Conservation (phyloP, 2,113 vertebrate species). For the Bambusicola thoracicus region DNA sequence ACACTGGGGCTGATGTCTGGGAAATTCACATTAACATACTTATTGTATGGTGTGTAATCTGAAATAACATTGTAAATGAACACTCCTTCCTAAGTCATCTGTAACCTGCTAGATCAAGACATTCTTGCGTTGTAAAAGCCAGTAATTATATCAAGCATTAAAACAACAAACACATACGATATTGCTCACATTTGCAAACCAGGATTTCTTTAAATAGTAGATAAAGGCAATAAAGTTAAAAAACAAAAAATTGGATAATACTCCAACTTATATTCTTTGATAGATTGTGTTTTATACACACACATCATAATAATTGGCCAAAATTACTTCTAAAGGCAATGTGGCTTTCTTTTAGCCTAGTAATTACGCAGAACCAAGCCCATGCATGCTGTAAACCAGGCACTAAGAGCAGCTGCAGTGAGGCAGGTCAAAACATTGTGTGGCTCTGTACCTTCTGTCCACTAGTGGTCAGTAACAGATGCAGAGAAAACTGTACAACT, state of each 20-base stretch:
- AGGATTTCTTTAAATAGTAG: slow-evolving; percentile 21
- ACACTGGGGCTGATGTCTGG: slow-evolving; percentile 61
- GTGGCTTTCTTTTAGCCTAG: background rate
- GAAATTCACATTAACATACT: slow-evolving; percentile 63
- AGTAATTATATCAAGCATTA: slow-evolving; percentile 2
- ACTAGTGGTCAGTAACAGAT: background rate
- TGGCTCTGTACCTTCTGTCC: background rate
- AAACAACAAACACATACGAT: slow-evolving; percentile 18
- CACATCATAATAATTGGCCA: background rate
- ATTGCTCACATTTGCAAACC: slow-evolving; percentile 5
- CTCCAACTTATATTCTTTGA: background rate
- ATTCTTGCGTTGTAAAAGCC: background rate
- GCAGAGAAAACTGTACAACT: fast-evolving
- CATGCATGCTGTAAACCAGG: background rate
- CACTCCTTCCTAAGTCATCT: background rate
- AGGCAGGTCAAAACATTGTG: background rate
- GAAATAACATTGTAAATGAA: slow-evolving; percentile 18
- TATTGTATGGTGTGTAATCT: slow-evolving; percentile 3
- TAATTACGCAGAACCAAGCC: background rate
- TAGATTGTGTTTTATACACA: background rate
- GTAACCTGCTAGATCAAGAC: background rate
- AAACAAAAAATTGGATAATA: background rate
- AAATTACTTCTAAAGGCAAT: slow-evolving; percentile 13
- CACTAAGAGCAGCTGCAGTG: background rate
- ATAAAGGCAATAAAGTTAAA: slow-evolving; percentile 15